These are phyloP conservation scores for Leptura quadrifasciata DNA, from an alignment of 2,888 invertebrate genomes.

Conservation along the genomic window DNA sequence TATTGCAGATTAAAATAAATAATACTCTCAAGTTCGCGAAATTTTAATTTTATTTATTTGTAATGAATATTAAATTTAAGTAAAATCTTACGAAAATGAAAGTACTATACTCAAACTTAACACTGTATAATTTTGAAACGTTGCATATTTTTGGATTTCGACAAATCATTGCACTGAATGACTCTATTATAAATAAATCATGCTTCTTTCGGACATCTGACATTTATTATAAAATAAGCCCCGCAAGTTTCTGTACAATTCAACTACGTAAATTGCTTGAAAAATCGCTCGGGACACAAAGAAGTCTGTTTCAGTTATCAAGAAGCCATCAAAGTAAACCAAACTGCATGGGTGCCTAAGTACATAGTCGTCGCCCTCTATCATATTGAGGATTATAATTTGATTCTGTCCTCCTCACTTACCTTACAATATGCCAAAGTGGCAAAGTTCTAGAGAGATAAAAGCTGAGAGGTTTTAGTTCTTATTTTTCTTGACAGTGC, in stretches of 20 bases:
- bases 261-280: not conserved
- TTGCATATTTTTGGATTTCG: no score
- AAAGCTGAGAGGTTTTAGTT: not conserved
- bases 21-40: no score
- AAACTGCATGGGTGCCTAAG: not conserved
- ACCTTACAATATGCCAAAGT: not conserved
- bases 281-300: not conserved
- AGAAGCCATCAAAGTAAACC: not conserved
- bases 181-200: no score
- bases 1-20: no score
- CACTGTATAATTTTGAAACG: no score
- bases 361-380: not conserved
- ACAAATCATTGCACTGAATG: no score
- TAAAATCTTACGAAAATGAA: no score
- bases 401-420: slow-evolving; percentile 11
- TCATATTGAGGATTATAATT: not conserved
- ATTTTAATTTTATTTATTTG: no score
- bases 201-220: no score
- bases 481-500: not conserved
- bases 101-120: no score
- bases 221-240: no score
- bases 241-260: not conserved
- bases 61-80: no score
- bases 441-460: not conserved
- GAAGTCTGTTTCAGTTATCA: not conserved